These are phyloP conservation scores for Capromys pilorides DNA, from an alignment of 2,797 vertebrate species.

Conservation along the genomic window DNA sequence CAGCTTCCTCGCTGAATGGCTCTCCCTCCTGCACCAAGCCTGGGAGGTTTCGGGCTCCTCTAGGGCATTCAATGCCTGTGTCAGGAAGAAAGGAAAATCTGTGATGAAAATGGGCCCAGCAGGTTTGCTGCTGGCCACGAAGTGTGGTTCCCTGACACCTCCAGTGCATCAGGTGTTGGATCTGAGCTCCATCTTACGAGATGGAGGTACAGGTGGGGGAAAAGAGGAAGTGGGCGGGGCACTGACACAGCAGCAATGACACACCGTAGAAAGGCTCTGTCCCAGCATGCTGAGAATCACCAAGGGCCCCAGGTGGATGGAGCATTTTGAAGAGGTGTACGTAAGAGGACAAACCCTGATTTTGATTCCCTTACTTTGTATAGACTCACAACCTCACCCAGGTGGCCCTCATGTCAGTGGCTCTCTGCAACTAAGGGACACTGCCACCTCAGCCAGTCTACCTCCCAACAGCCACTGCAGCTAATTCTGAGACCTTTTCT, in stretches of 20 bases:
- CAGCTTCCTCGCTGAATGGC: constrained; percentile 97
- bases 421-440: neutral
- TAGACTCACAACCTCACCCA: neutral
- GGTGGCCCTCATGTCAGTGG: neutral
- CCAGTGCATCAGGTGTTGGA: neutral
- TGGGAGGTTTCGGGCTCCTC: constrained; percentile 93
- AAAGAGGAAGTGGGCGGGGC: neutral
- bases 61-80: constrained; percentile 96
- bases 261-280: neutral
- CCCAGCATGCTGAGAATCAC: neutral
- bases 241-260: neutral
- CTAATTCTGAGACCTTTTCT: neutral
- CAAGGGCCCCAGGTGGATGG: neutral
- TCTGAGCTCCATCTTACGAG: neutral
- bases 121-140: neutral
- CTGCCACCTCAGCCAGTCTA: neutral
- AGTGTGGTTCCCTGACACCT: neutral
- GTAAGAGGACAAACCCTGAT: neutral
- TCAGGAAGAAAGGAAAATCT: constrained; percentile 63
- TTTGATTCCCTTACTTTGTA: neutral
- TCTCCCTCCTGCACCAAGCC: constrained; percentile 93
- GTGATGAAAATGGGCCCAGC: neutral
- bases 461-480: neutral
- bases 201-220: neutral
- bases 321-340: neutral